phyloP scores from a whole-genome alignment of 2,888 invertebrate genomes.

The Hololepta plana region DNA sequence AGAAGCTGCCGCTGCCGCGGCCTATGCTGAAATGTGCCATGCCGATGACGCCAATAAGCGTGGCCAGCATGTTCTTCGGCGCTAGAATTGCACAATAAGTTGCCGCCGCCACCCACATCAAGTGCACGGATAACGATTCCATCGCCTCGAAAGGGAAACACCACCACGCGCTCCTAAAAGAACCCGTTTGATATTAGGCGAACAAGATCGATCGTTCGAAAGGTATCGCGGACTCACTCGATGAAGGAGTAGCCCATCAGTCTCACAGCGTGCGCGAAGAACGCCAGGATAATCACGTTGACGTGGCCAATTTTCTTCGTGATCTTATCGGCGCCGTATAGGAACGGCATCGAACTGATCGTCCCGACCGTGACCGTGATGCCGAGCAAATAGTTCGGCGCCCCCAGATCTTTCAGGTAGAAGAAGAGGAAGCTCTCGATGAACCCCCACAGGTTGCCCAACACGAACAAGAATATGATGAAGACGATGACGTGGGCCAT shows the following conservation, averaged over 20 bases:
- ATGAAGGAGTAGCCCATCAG: constrained; percentile 73
- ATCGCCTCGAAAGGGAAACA: constrained; percentile 76
- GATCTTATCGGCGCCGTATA: constrained; percentile 70
- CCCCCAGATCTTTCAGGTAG: constrained; percentile 67
- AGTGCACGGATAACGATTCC: constrained; percentile 68
- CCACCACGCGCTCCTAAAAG: constrained; percentile 66
- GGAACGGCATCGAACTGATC: constrained; percentile 64
- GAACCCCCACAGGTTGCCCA: constrained; percentile 80
- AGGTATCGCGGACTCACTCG: constrained; percentile 38
- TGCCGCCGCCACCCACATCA: constrained; percentile 84
- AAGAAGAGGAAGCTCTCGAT: constrained; percentile 78
- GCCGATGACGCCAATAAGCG: constrained; percentile 70
- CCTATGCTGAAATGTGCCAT: constrained; percentile 82
- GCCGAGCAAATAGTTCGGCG: constrained; percentile 65
- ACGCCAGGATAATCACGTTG: constrained; percentile 67
- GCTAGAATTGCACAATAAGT: constrained; percentile 73
- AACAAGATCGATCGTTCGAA: neutral
- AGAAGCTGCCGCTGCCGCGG: constrained; percentile 64
- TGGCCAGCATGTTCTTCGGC: constrained; percentile 66
- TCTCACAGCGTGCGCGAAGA: constrained; percentile 68
- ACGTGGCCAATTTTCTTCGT: constrained; percentile 66
- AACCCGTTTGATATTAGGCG: constrained; percentile 1
- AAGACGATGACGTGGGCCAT: constrained; percentile 67
- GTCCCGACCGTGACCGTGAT: constrained; percentile 75
- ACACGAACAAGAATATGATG: constrained; percentile 59